Conservation (phyloP, 2,888 invertebrate species). For the Pogonocherus hispidulus region DNA sequence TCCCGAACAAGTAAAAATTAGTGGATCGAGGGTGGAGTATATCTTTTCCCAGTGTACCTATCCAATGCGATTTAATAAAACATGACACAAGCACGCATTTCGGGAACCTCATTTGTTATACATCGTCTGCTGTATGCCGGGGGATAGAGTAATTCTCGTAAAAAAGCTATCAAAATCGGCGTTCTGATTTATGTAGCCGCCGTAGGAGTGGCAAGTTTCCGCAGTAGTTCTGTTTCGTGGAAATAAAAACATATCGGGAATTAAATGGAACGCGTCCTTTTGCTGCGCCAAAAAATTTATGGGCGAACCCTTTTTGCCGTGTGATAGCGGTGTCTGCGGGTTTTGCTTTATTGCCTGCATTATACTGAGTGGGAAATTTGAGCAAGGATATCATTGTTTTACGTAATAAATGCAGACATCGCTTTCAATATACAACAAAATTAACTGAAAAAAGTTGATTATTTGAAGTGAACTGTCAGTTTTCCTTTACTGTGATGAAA, state of each 20-base stretch:
- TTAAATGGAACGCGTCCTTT: not conserved
- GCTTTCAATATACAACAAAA: no score
- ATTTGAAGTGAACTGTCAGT: no score
- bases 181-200: not conserved
- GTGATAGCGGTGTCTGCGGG: not conserved
- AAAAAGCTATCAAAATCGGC: conserved; percentile 5
- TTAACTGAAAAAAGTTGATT: no score
- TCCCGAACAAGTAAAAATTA: no score
- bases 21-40: no score
- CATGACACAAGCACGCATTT: not conserved
- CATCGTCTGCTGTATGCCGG: not conserved
- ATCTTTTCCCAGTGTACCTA: no score
- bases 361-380: no score
- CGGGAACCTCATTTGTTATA: not conserved
- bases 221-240: not conserved
- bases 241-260: conserved; percentile 2
- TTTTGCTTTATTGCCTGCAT: not conserved
- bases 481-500: no score
- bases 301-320: not conserved
- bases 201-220: not conserved
- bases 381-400: no score
- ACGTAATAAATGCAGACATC: no score
- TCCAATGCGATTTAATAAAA: not conserved
- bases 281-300: not conserved
- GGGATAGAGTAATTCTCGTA: not conserved